Evolutionary conservation across 1,140 invertebrate genomes (phyloP).

Genomic region (Drosophila kanapiae): DNA sequence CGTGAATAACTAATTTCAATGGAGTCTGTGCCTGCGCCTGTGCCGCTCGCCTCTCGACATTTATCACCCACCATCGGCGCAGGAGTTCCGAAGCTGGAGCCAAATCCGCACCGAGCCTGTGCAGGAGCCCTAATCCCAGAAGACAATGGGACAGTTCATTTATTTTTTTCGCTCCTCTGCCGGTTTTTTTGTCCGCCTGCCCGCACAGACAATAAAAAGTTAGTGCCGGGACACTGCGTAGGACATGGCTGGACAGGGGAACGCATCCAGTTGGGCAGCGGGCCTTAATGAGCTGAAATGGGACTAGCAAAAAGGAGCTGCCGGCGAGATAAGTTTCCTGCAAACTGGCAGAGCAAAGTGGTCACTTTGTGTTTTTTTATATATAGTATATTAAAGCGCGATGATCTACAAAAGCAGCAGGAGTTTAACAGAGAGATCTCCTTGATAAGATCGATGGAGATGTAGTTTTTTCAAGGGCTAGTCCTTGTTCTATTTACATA

Average conservation of each 20-base stretch:
- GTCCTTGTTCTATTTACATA: slow-evolving; percentile 23
- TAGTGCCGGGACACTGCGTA: slow-evolving; percentile 40
- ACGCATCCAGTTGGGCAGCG: slow-evolving; percentile 24
- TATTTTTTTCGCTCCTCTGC: slow-evolving; percentile 48
- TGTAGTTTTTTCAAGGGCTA: slow-evolving; percentile 6
- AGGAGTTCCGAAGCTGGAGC: slow-evolving; percentile 6
- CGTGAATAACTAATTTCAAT: slow-evolving; percentile 85
- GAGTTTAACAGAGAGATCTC: slow-evolving; percentile 11
- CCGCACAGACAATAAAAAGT: slow-evolving; percentile 46
- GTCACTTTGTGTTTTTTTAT: neutral
- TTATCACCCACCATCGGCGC: slow-evolving; percentile 80
- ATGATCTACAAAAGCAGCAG: slow-evolving; percentile 10
- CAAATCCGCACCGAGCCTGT: slow-evolving; percentile 4
- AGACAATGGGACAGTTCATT: slow-evolving; percentile 42
- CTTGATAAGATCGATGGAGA: slow-evolving; percentile 6
- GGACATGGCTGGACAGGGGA: slow-evolving; percentile 29
- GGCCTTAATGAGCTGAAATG: slow-evolving; percentile 46
- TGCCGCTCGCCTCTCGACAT: slow-evolving; percentile 66
- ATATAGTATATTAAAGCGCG: neutral
- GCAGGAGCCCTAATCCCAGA: slow-evolving; percentile 48
- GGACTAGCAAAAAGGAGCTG: slow-evolving; percentile 31
- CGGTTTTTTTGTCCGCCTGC: slow-evolving; percentile 7
- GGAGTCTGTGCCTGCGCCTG: slow-evolving; percentile 69
- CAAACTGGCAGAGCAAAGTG: slow-evolving; percentile 13
- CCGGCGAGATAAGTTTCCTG: slow-evolving; percentile 41